A percentile compares a stretch with the other conserved stretches of the same genome.
These are phyloP conservation scores for Pyrgilauda ruficollis DNA, from an alignment of 2,113 vertebrate genomes.

Conservation along the genomic window DNA sequence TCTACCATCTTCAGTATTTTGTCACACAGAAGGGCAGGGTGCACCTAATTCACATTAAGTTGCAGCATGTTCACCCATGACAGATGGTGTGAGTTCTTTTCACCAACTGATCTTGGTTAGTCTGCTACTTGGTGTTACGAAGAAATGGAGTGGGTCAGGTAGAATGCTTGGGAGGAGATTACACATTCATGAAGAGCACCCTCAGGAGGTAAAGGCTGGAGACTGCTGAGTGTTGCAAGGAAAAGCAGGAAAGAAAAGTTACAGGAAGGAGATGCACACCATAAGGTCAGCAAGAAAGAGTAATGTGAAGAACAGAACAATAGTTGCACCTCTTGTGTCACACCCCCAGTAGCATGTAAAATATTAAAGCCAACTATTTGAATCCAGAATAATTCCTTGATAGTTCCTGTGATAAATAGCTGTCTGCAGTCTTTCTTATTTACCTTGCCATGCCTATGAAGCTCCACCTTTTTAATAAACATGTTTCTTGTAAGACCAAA, in stretches of 20 bases:
- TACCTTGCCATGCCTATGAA: background rate
- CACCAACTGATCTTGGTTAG: background rate
- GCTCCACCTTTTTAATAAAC: background rate
- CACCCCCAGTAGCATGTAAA: background rate
- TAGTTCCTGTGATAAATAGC: background rate
- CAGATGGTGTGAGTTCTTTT: background rate
- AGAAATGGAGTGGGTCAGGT: background rate
- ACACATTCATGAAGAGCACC: rapidly evolving
- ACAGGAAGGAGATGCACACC: rapidly evolving
- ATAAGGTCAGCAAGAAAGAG: background rate
- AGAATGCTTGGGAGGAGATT: background rate
- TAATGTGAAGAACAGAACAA: background rate
- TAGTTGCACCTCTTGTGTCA: background rate
- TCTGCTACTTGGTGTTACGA: background rate
- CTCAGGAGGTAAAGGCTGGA: background rate
- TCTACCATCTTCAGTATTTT: background rate
- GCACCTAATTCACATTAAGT: background rate
- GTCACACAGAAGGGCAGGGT: background rate
- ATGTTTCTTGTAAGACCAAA: background rate
- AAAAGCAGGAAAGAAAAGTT: background rate
- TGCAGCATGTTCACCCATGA: background rate
- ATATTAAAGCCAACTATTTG: background rate
- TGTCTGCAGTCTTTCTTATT: background rate
- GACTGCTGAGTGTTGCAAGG: background rate
- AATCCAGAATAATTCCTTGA: background rate